Percentiles rank a stretch among this genome's conserved stretches.
These are phyloP conservation scores for Oncorhynchus mykiss DNA, from an alignment of 2,113 vertebrate species.

Conservation along the genomic window DNA sequence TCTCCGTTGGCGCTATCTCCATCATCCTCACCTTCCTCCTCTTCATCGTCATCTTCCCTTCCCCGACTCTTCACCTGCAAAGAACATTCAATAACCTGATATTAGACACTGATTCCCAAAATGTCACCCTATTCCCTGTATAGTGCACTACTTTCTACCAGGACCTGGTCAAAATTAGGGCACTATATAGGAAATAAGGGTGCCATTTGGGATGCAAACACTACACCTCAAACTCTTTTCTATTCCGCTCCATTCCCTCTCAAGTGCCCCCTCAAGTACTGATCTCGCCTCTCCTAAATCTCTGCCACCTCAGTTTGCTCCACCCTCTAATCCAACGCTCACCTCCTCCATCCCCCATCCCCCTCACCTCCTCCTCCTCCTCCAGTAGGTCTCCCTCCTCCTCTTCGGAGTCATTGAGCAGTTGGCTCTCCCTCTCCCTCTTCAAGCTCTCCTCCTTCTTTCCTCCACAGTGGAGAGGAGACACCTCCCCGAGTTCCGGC, in stretches of 20 bases:
- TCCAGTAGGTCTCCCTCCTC: conserved; percentile 85
- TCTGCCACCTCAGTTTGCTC: no score
- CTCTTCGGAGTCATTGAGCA: conserved; percentile 80
- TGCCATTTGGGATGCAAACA: no score
- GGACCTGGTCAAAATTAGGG: not conserved
- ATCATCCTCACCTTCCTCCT: conserved; percentile 63
- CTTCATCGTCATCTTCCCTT: conserved; percentile 72
- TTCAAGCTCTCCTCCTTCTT: conserved; percentile 72
- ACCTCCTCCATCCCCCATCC: no score
- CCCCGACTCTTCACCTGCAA: conserved; percentile 62
- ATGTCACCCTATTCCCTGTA: no score
- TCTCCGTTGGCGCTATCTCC: conserved; percentile 64
- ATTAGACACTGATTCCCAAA: no score
- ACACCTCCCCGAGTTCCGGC: conserved; percentile 77
- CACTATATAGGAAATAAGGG: no score
- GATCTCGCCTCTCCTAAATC: no score
- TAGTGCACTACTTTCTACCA: no score
- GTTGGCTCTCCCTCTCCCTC: conserved; percentile 60
- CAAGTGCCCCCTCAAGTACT: no score
- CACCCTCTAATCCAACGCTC: no score
- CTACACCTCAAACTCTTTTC: not conserved
- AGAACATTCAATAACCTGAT: not conserved
- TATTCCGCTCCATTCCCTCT: not conserved
- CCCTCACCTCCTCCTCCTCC: conserved; percentile 69
- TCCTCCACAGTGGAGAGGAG: conserved; percentile 60